Conservation (phyloP, 1,140 invertebrate species). For the Ceratina japonica region DNA sequence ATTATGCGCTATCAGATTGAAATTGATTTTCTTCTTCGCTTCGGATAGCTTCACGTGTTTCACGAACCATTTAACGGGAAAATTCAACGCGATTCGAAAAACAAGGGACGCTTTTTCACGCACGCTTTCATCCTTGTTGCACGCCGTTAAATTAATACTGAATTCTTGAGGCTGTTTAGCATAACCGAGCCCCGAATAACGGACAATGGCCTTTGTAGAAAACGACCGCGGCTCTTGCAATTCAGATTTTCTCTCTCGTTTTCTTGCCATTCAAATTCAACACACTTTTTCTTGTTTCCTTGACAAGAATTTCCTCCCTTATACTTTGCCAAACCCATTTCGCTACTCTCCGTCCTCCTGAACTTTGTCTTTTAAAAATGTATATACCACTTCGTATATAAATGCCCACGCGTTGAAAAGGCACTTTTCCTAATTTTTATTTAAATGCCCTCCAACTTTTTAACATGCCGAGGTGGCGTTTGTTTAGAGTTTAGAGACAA, state of each 20-base stretch:
- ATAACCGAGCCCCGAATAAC: conserved; percentile 54
- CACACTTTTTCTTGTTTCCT: not conserved
- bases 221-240: conserved; percentile 16
- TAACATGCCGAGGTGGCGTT: not conserved
- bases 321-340: too few relatives aligned
- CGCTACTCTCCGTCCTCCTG: too few relatives aligned
- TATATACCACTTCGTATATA: too few relatives aligned
- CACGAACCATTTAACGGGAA: not conserved
- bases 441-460: too few relatives aligned
- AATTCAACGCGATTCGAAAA: not conserved
- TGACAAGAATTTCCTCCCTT: not conserved
- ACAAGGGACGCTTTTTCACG: not conserved
- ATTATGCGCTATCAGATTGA: not conserved
- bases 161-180: conserved; percentile 26
- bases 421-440: too few relatives aligned
- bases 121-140: conserved; percentile 23
- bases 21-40: not conserved
- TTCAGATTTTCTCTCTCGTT: not conserved
- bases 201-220: conserved; percentile 47
- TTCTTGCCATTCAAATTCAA: too few relatives aligned
- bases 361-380: too few relatives aligned
- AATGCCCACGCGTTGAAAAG: too few relatives aligned
- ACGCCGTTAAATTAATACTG: conserved; percentile 7
- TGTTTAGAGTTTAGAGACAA: not conserved
- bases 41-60: not conserved